phyloP scores from a whole-genome alignment of 2,797 vertebrate genomes.

The Orientallactaga sibirica region DNA sequence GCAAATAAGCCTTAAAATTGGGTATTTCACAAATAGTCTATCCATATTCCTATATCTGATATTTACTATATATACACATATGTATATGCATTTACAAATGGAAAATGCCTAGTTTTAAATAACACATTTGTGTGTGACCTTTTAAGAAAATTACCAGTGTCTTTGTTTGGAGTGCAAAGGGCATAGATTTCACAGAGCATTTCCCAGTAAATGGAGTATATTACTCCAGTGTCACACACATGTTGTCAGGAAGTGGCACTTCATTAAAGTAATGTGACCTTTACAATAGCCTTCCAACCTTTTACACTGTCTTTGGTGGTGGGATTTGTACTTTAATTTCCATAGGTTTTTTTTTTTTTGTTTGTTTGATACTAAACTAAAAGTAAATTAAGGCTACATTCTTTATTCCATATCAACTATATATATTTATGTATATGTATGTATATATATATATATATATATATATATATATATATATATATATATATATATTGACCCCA shows the following conservation, averaged over 20 bases:
- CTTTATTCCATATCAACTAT: constrained; percentile 66
- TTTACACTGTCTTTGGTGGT: constrained; percentile 80
- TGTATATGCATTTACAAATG: constrained; percentile 74
- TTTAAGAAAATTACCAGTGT: constrained; percentile 87
- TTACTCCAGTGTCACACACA: constrained; percentile 82
- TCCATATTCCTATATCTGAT: constrained; percentile 44
- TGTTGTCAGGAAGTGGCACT: constrained; percentile 87
- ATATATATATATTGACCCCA: not conserved
- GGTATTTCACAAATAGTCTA: constrained; percentile 72
- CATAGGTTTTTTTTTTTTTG: constrained; percentile 62
- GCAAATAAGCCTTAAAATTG: constrained; percentile 3
- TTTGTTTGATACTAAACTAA: constrained; percentile 69
- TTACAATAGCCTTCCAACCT: constrained; percentile 86
- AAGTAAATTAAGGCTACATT: constrained; percentile 58
- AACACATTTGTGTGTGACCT: constrained; percentile 84
- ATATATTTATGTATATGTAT: not conserved
- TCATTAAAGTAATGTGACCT: constrained; percentile 90
- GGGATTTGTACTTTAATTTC: constrained; percentile 83
- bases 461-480: too few species aligned
- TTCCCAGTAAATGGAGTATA: constrained; percentile 84
- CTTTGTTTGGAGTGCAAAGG: constrained; percentile 88
- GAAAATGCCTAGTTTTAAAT: constrained; percentile 83
- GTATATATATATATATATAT: too few species aligned
- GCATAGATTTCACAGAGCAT: constrained; percentile 79
- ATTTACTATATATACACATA: not conserved